Evolutionary conservation across 2,113 vertebrate genomes (phyloP).

Genomic region (Cryptomyrus ogoouensis): DNA sequence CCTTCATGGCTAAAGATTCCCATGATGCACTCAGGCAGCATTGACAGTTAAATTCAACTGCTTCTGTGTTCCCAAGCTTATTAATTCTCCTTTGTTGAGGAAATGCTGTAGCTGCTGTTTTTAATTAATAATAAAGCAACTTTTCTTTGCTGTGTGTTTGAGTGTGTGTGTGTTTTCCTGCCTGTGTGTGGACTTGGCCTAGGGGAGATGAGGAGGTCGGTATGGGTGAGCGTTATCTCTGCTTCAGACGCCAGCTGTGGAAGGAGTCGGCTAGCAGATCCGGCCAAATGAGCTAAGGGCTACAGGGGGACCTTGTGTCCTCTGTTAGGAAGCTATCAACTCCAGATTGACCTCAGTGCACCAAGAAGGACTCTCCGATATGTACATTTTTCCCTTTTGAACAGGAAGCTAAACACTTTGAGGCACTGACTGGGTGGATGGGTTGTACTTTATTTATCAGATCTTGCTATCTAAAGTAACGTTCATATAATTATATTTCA

Average conservation of each 20-base stretch:
- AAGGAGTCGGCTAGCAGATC: background rate
- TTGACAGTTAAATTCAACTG: background rate
- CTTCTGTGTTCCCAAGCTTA: background rate
- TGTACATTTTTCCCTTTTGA: background rate
- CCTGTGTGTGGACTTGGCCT: background rate
- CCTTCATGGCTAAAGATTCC: background rate
- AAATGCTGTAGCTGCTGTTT: background rate
- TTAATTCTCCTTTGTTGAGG: background rate
- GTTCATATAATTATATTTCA: background rate
- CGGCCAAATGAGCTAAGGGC: background rate
- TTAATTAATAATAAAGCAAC: background rate
- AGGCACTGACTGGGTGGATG: background rate
- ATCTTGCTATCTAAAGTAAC: background rate
- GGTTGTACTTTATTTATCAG: background rate
- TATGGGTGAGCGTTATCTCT: background rate
- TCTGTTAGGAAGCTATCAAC: background rate
- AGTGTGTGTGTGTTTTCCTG: background rate
- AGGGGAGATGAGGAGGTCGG: conserved; percentile 1
- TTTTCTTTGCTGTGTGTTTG: background rate
- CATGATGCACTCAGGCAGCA: background rate
- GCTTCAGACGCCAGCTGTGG: background rate
- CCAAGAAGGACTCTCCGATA: background rate
- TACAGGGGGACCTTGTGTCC: background rate
- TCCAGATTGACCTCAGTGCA: background rate
- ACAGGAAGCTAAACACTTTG: background rate